These are phyloP conservation scores for Torymus texanus DNA, from an alignment of 2,888 invertebrate genomes.

Conservation along the genomic window DNA sequence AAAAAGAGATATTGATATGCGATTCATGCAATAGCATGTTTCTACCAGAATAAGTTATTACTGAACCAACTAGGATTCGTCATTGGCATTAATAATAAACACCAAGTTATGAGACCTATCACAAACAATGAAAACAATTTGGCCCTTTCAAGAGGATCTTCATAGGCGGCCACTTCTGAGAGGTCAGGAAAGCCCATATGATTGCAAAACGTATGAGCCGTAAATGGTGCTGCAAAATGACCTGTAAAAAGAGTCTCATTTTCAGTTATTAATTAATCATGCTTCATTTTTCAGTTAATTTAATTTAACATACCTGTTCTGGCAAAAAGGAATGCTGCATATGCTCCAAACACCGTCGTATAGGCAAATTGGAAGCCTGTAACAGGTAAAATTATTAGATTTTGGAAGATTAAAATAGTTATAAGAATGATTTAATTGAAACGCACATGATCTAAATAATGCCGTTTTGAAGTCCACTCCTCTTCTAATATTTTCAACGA, in stretches of 20 bases:
- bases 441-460: conserved; percentile 84
- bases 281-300: not conserved
- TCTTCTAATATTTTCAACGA: conserved; percentile 85
- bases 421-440: too few relatives aligned
- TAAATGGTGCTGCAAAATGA: conserved; percentile 90
- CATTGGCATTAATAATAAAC: conserved; percentile 83
- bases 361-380: conserved; percentile 91
- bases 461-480: conserved; percentile 84
- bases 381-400: conserved; percentile 56
- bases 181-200: conserved; percentile 97
- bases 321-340: conserved; percentile 93
- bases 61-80: conserved; percentile 83
- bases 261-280: conserved; percentile 2
- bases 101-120: conserved; percentile 87
- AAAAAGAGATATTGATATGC: conserved; percentile 26
- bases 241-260: conserved; percentile 77
- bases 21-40: conserved; percentile 35
- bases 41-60: conserved; percentile 79
- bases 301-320: conserved; percentile 81
- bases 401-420: not conserved
- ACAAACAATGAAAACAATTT: conserved; percentile 83
- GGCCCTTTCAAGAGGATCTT: conserved; percentile 78
- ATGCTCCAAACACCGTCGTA: conserved; percentile 94
- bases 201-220: conserved; percentile 96
- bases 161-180: conserved; percentile 81